Evolutionary conservation across 1,140 invertebrate species (phyloP), one percentile per base, ranked within the genome.

Genomic region (Acromyrmex heyeri): DNA sequence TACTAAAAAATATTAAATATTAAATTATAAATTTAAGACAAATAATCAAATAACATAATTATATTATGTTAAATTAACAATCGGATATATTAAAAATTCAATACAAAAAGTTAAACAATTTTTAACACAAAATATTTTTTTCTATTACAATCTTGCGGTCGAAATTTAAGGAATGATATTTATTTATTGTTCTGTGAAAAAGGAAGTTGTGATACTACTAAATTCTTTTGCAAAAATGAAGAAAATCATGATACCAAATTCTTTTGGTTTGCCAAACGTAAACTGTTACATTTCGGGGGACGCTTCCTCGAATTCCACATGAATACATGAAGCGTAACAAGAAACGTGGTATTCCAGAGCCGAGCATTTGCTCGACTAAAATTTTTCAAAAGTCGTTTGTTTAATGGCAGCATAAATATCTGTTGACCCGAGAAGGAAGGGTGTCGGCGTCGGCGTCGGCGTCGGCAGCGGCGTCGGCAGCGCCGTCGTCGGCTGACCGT

Each of bases 321-420:
- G 12, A 53, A 48, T 24, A 44, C 69, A 50, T 77, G 62, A 78
- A 85, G 82, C 72, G 59, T 78, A 85, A 78, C 75, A 64, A 77
- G 77, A 59, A 67, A 79, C 59, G 72, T 38, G 77, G 53, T 24
- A 53, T 55, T 69, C 30, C 18, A 16, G 38, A 83, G 65, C 55
- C 30, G 65, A 16, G 61, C 79, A 38, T 69, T 62, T 69, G 79
- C 61, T 53, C 73, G 81, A 69, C 55, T 59, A 78, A 88, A 79
- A 90, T 88, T 90, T 90, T 88, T 90, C 83, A 88, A 77, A 85
- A 81, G 70, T 89, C 86, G 38, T 50, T 78, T 61, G 79, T 88
- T 38, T 88, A 90, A 86, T 72, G 85, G 48, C 64, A 64, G 87
- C 88, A 90, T 90, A 88, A 90, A 90, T 90, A 90, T 90, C 86